These are phyloP conservation scores for Protonibea diacanthus DNA, from an alignment of 2,797 vertebrate genomes.

Conservation along the genomic window DNA sequence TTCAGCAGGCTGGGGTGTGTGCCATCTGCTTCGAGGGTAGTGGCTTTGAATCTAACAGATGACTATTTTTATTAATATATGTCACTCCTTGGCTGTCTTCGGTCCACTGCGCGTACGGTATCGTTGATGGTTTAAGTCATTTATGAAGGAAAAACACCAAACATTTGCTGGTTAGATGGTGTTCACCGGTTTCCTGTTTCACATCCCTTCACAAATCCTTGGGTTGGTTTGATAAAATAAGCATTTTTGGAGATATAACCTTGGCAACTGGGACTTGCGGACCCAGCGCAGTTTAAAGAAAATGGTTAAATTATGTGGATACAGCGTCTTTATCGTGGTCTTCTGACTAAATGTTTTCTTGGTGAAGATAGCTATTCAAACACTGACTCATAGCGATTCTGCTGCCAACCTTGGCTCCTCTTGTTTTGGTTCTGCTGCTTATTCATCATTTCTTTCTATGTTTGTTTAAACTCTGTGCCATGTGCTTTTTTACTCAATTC, in stretches of 20 bases:
- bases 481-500: constrained; percentile 36
- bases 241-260: not conserved
- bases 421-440: constrained; percentile 16
- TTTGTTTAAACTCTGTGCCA: constrained; percentile 38
- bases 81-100: constrained; percentile 35
- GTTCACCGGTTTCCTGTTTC: not conserved
- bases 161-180: not conserved
- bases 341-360: constrained; percentile 17
- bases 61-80: constrained; percentile 36
- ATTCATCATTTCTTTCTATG: constrained; percentile 28
- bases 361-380: constrained; percentile 23
- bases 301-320: not conserved
- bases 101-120: constrained; percentile 1
- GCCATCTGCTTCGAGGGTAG: constrained; percentile 70
- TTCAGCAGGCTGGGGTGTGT: constrained; percentile 54
- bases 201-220: not conserved
- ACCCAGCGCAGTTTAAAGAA: not conserved
- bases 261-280: not conserved
- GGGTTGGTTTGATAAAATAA: not conserved
- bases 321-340: not conserved
- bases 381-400: constrained; percentile 7
- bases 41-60: constrained; percentile 63
- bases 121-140: not conserved
- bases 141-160: constrained; percentile 2
- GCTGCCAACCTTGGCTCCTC: constrained; percentile 20